Base-by-base conservation (phyloP, 92 coral and sea anemone genomes). In the Epizoanthus illoricatus region DNA sequence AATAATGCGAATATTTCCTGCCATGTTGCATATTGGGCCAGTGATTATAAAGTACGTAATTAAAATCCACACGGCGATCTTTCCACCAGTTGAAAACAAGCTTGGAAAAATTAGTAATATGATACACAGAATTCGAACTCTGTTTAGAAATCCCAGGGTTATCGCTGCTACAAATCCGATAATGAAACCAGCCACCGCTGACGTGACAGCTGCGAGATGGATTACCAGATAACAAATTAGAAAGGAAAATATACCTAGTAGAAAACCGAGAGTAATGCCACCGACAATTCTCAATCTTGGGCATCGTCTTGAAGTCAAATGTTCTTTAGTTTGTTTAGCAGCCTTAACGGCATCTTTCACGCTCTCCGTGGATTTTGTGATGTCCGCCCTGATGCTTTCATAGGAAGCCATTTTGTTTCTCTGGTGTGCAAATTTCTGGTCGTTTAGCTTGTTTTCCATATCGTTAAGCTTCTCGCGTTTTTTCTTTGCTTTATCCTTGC, bases 11-110 rank as follows among this genome's bases (percentile, higher is more conserved):
- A 91, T 89, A 87, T 97, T 97, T 19, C 89, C 94, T 66, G 91
- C 84, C 62, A 91, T 89, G 80, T 97, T 97, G 84, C 99, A 97
- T 87, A 94, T 54, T 16, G 99, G 98, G 10, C 99, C 99, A 41
- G 94, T 86, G 42, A 97, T 80, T 56, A 90, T 47, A 79, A 94
- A 94, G 76, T 88, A 97, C 64, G 92, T 75, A 60, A 97, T 87
- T 4, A 94, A 60, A 79, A 97, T 63, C 98, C 98, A 97, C 62
- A 94, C 23, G 0, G 94, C 91, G 21, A 97, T 75, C 76, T 94
- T 91, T 18, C 97, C 99, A 52, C 97, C 98, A 2, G 84, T 62
- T 2, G 94, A 87, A 65, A 92, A 94, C n/a, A 91, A 57, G 81
- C 99, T 97, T 16, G 99, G 99, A 54, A 97, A 83, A 39, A 92